Base-by-base conservation (phyloP, 2,113 vertebrate species). In the Leptobrachium leishanense region DNA sequence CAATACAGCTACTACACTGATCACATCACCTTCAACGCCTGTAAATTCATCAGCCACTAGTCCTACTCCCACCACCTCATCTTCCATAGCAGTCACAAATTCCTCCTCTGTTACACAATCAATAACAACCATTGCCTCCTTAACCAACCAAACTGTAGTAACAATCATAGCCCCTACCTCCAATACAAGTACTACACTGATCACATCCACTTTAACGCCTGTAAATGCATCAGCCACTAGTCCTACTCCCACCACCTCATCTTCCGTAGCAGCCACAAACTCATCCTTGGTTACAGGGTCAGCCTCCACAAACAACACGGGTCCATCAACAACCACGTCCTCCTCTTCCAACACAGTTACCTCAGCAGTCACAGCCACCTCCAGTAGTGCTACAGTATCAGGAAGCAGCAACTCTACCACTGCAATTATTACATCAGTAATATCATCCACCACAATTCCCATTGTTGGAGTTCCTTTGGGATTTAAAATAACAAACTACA, bases 401-500 rank as follows among this genome's bases (percentile, higher is more conserved):
- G 41, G 44, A 20, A 13, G 13, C 9, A 50, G 11, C 43, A 46
- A 5, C 13, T 15, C 68, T 5, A 55, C 42, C n/a, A 54, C 59
- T 13, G 55, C 6, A 13, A 62, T 0, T 55, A 9, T 55, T 5
- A 10, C 3, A 43, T 10, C 9, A 71, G 40, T 40, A 68, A 50
- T 71, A 41, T 15, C 13, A 15, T 13, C 15, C 39, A 57, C 57
- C 2, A 55, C 6, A 2, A 31, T 55, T 39, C 5, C 50, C 55
- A 54, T 3, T 39, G 4, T 0, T 31, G 2, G 15, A 65, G 46
- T 31, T 13, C 82, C 59, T 0, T 5, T 85, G 76, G 74, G 67
- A 13, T 85, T 85, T 71, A 81, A 42, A 66, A 78, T 83, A 67
- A n/a, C 44, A 59, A 70, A 0, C 0, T 44, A 20, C 59, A 2